Percentiles rank a stretch among this genome's conserved stretches.
Evolutionary conservation across 1,140 invertebrate species (phyloP).

Genomic region (Drosophila quadrilineata): DNA sequence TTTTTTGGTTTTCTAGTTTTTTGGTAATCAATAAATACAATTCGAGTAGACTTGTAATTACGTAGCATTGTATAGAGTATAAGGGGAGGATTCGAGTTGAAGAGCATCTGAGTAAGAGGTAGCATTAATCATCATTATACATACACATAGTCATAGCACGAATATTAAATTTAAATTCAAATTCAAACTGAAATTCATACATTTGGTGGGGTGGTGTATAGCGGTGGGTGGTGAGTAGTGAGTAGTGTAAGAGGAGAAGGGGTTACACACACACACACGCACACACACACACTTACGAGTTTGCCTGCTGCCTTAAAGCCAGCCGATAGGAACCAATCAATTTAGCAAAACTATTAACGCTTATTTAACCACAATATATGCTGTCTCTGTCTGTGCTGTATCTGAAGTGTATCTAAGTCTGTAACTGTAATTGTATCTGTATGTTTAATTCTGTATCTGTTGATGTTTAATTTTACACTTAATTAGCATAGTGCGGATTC

Average conservation of each 20-base stretch:
- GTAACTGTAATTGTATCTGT: conserved; percentile 16
- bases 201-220: conserved; percentile 24
- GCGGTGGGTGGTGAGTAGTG: background rate
- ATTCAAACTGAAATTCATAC: conserved; percentile 12
- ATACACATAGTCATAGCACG: conserved; percentile 44
- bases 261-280: conserved; percentile 60
- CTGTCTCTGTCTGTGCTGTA: conserved; percentile 19
- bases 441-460: conserved; percentile 19
- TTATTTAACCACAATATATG: conserved; percentile 32
- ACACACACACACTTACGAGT: conserved; percentile 54
- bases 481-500: conserved; percentile 58
- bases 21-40: conserved; percentile 52
- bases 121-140: conserved; percentile 67
- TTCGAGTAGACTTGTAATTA: conserved; percentile 40
- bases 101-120: conserved; percentile 68
- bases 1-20: conserved; percentile 15
- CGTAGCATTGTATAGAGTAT: conserved; percentile 8
- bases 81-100: conserved; percentile 11
- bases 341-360: conserved; percentile 63
- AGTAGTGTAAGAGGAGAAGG: conserved; percentile 46
- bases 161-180: conserved; percentile 33
- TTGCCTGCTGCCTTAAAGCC: conserved; percentile 67
- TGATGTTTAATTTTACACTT: conserved; percentile 36
- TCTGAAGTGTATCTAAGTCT: conserved; percentile 6
- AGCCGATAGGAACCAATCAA: conserved; percentile 76